Evolutionary conservation across 2,888 invertebrate species (phyloP).

Genomic region (Pherbina coryleti): DNA sequence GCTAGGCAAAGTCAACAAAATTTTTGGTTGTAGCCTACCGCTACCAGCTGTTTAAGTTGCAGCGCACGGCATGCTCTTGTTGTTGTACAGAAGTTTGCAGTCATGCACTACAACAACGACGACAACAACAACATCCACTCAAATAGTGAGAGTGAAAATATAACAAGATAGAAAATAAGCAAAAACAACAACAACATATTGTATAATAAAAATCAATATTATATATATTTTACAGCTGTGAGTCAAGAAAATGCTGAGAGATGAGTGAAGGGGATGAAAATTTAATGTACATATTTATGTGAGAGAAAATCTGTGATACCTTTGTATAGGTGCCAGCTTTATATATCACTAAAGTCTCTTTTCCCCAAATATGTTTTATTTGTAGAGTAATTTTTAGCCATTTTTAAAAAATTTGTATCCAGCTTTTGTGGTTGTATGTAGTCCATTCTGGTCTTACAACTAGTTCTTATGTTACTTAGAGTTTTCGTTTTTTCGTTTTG

Average conservation of each 20-base stretch:
- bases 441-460: no score
- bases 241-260: background rate
- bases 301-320: background rate
- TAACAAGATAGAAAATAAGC: constrained; percentile 10
- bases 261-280: background rate
- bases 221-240: constrained; percentile 24
- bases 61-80: background rate
- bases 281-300: background rate
- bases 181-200: background rate
- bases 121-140: background rate
- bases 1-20: constrained; percentile 31
- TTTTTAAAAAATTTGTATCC: no score
- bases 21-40: constrained; percentile 8
- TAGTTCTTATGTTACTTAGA: no score
- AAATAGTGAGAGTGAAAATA: constrained; percentile 36
- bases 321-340: no score
- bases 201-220: constrained; percentile 26
- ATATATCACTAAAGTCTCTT: no score
- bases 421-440: no score
- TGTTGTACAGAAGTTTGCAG: background rate
- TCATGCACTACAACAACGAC: background rate
- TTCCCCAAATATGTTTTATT: no score
- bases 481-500: no score
- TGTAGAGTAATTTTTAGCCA: no score
- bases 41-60: constrained; percentile 18